Base-by-base conservation (phyloP, 2,888 invertebrate genomes). In the Andricus quercusramuli region DNA sequence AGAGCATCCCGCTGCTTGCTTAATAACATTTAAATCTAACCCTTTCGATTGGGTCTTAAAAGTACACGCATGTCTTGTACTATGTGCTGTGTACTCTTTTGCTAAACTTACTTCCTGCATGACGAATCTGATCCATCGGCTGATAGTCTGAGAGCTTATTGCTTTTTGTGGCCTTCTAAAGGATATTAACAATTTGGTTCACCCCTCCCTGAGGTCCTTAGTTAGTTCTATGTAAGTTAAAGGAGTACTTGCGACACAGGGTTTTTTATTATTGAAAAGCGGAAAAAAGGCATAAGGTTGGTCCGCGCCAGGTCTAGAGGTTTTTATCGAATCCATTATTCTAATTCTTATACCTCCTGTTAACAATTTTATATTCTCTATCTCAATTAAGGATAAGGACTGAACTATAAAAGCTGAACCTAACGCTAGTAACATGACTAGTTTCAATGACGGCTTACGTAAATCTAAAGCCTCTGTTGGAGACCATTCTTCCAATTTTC, bases 261-360 rank as follows among this genome's bases (percentile, higher is more conserved):
- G 29, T 17, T 29, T 32, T 5, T 1, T 25, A 66, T 66, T 66
- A 8, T 25, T 20, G 8, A 22, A 66, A 25, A 66, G 0, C 6
- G 66, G 66, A 22, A 22, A 66, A 66, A 32, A 25, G 5, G 25
- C 66, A 15, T 41, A 66, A 25, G 78, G 78, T 64, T 17, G 78
- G 78, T 64, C 22, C 47, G 66, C 44, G 44, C 66, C 66, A 22
- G 78, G 44, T 47, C n/a, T 65, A 44, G 78, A 78, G n/a, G 78
- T 66, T 47, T 78, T 78, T 20, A 17, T 66, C 29, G 29, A 65
- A 11, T 78, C 78, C 2, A 15, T 25, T 65, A 78, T 17, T 66
- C 2, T 22, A 20, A 66, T 9, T 25, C 29, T 29, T 37, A 66
- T 8, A 25, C 29, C 66, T 32, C 17, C 37, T 22, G 8, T 17